Conservation (phyloP, 2,113 vertebrate genomes). For the Coregonus clupeaformis region DNA sequence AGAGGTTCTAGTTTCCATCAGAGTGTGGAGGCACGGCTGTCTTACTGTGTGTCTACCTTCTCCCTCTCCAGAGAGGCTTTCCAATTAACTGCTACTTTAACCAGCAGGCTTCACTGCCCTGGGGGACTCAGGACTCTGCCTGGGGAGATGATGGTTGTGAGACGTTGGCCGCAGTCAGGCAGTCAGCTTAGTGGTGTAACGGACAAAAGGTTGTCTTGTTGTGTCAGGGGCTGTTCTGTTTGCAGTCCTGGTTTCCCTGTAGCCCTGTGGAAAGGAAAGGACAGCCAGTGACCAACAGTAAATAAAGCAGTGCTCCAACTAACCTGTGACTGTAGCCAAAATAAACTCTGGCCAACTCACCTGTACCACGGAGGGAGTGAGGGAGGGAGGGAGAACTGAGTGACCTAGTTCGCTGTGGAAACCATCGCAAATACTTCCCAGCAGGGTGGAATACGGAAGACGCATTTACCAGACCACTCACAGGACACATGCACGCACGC, state of each 20-base stretch:
- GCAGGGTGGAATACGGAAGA: conserved; percentile 62
- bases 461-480: conserved; percentile 64
- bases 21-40: conserved; percentile 45
- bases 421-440: conserved; percentile 76
- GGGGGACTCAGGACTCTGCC: conserved; percentile 20
- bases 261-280: conserved; percentile 71
- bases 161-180: conserved; percentile 53
- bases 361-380: conserved; percentile 60
- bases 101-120: conserved; percentile 43
- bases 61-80: conserved; percentile 35
- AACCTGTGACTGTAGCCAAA: conserved; percentile 60
- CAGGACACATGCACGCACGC: conserved; percentile 19
- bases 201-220: conserved; percentile 74
- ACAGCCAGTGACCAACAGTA: conserved; percentile 64
- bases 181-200: conserved; percentile 57
- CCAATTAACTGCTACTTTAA: conserved; percentile 30
- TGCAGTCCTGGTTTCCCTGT: conserved; percentile 61
- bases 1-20: conserved; percentile 65
- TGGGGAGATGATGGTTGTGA: conserved; percentile 45
- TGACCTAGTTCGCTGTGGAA: conserved; percentile 73
- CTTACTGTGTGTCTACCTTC: conserved; percentile 44
- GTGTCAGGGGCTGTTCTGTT: conserved; percentile 58
- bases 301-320: conserved; percentile 70
- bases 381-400: conserved; percentile 64
- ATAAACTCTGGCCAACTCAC: conserved; percentile 59